These are phyloP conservation scores for Tyrophagus putrescentiae DNA, from an alignment of 1,140 invertebrate genomes.

Conservation along the genomic window DNA sequence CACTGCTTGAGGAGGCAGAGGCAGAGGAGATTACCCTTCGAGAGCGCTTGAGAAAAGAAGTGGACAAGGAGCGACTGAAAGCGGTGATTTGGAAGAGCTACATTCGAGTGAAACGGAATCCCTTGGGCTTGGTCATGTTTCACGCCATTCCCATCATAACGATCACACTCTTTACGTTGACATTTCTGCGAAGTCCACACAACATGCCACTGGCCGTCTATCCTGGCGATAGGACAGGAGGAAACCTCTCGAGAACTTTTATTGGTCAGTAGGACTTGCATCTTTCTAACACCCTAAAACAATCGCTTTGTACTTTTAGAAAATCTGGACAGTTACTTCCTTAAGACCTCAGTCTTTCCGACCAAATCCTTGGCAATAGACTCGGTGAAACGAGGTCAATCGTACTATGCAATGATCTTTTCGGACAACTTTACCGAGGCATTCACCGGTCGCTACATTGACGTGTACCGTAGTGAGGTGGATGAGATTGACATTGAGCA, in stretches of 20 bases:
- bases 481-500: constrained; percentile 12
- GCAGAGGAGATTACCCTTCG: not conserved
- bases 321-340: not conserved
- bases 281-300: not conserved
- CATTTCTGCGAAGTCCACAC: constrained; percentile 74
- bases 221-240: constrained; percentile 50
- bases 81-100: constrained; percentile 23
- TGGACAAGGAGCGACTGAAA: constrained; percentile 11
- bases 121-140: constrained; percentile 64
- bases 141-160: constrained; percentile 78
- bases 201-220: constrained; percentile 68
- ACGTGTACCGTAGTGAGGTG: not conserved
- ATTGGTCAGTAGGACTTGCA: not conserved
- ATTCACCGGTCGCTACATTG: not conserved
- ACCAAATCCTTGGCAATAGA: constrained; percentile 2
- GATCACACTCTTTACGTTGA: constrained; percentile 80
- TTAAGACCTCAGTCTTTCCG: not conserved
- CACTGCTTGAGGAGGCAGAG: not conserved
- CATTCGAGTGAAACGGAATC: constrained; percentile 22
- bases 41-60: constrained; percentile 13
- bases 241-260: constrained; percentile 8
- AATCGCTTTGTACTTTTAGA: not conserved
- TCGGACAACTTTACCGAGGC: constrained; percentile 9
- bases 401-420: constrained; percentile 13
- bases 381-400: not conserved